Evolutionary conservation across 2,797 vertebrate species (phyloP), one percentile per base, ranked within the genome.

Genomic region (Peromyscus eremicus): DNA sequence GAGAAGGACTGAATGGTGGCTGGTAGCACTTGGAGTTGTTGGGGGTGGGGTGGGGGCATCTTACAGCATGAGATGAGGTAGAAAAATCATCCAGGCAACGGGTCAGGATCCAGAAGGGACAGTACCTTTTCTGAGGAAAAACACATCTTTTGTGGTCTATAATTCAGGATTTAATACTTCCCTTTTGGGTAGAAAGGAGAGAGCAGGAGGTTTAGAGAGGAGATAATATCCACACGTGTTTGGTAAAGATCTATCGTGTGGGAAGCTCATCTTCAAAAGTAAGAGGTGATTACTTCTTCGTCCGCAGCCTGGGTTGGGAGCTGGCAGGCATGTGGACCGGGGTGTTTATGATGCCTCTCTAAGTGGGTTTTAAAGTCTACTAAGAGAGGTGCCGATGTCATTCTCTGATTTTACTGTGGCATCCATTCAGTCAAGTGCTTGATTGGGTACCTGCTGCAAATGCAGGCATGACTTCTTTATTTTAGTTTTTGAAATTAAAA

Each of bases 211-310:
- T 62, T 75, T 16, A 49, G 29, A 85, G 32, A 73, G 34, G 76
- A 71, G 81, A 37, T 66, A n/a, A 19, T 32, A 34, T 91, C 89
- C 91, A 88, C 85, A 89, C 21, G 12, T 64, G 64, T 93, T 90
- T 80, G 81, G 97, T 96, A 92, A 88, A 73, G 93, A 94, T 95
- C 97, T 95, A 29, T 77, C 83, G 79, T 94, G 93, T 97, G 97
- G 96, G 92, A 94, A 94, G 77, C 96, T 94, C 96, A 95, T 91
- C 79, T 85, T 77, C 29, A 88, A 92, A 34, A 97, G 86, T 85
- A 86, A 89, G 96, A 96, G 94, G 96, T 5, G 37, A 97, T 79
- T n/a, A 85, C 23, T 96, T 92, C 34, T 91, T 96, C 91, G n/a
- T 94, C 95, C 90, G 68, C 89, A 57, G 75, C 32, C 77, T 73